These are phyloP conservation scores for Gonatopus flavifemur DNA, from an alignment of 1,140 invertebrate genomes.

Conservation along the genomic window DNA sequence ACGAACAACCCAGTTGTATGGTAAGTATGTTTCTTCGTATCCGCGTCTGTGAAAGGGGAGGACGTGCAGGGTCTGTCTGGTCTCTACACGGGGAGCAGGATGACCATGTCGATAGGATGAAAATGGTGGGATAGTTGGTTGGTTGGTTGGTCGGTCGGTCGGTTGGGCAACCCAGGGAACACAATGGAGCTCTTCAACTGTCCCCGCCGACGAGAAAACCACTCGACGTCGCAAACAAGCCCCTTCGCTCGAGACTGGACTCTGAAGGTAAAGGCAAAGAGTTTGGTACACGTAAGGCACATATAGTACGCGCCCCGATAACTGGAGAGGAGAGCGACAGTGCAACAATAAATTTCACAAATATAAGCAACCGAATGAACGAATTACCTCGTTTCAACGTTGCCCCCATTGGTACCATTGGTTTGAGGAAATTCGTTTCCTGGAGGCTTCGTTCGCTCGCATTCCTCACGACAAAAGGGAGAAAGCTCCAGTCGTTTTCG, in stretches of 20 bases:
- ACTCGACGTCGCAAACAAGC: slow-evolving; percentile 42
- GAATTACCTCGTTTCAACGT: slow-evolving; percentile 25
- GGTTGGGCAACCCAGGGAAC: too few species aligned
- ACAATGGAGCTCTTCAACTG: slow-evolving; percentile 38
- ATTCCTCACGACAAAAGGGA: neutral
- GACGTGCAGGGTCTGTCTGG: too few species aligned
- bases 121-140: slow-evolving; percentile 22
- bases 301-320: too few species aligned
- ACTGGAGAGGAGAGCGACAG: neutral
- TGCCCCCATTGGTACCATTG: too few species aligned
- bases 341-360: slow-evolving; percentile 34
- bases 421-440: slow-evolving; percentile 13
- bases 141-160: too few species aligned
- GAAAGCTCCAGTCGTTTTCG: neutral
- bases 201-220: slow-evolving; percentile 21
- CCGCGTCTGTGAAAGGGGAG: too few species aligned
- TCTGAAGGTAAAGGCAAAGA: too few species aligned
- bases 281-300: too few species aligned
- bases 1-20: too few species aligned
- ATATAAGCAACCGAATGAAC: slow-evolving; percentile 34
- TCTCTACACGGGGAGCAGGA: neutral
- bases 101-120: slow-evolving; percentile 13
- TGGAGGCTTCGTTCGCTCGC: neutral
- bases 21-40: too few species aligned
- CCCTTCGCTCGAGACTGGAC: slow-evolving; percentile 27